Evolutionary conservation across 1,140 invertebrate genomes (phyloP).

Genomic region (Magallana gigas): DNA sequence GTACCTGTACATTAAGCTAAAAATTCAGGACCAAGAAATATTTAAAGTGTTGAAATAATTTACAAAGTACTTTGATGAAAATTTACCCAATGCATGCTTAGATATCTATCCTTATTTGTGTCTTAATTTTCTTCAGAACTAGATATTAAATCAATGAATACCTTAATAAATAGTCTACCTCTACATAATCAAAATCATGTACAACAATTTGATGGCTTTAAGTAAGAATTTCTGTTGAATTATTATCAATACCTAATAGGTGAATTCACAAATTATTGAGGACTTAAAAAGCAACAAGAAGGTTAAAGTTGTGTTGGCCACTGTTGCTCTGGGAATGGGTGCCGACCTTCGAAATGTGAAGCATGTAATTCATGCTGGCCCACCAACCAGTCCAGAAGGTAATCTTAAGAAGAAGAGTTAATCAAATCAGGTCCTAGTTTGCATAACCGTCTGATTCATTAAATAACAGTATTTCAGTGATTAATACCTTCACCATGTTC

Average conservation of each 20-base stretch:
- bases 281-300: neutral
- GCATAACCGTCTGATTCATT: no score
- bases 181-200: neutral
- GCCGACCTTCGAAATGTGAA: constrained; percentile 1
- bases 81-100: neutral
- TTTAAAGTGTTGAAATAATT: neutral
- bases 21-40: neutral
- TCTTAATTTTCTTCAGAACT: neutral
- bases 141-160: neutral
- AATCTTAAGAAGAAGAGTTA: neutral
- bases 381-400: neutral
- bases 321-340: constrained; percentile 7
- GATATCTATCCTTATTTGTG: neutral
- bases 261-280: neutral
- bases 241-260: no score
- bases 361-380: constrained; percentile 33
- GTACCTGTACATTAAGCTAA: neutral
- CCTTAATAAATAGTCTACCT: neutral
- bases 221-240: no score
- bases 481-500: neutral
- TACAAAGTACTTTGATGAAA: neutral
- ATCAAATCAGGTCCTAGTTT: no score
- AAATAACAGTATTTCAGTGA: no score
- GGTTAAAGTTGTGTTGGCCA: constrained; percentile 27
- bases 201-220: no score